Conservation (phyloP, 2,888 invertebrate species). For the Acleris laterana region DNA sequence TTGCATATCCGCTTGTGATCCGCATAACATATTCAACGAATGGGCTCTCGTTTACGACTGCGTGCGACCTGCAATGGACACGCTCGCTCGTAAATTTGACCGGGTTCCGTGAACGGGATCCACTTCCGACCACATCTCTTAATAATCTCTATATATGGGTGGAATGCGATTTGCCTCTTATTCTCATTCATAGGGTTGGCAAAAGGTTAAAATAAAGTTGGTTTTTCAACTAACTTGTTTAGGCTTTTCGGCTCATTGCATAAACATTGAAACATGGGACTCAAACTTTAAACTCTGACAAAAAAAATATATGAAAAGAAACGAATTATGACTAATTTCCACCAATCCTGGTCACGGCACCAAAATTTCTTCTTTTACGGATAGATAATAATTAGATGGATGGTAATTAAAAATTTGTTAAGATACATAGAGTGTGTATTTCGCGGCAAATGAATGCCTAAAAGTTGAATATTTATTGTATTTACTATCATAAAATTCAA, state of each 20-base stretch:
- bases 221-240: no score
- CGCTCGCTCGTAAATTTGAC: conserved; percentile 14
- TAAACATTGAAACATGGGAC: no score
- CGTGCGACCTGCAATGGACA: neutral
- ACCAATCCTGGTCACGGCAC: conserved; percentile 1
- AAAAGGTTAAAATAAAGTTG: neutral
- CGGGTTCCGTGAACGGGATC: conserved; percentile 19
- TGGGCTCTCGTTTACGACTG: neutral
- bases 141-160: conserved; percentile 31
- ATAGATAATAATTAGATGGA: no score
- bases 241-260: no score
- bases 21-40: neutral
- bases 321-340: no score
- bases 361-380: neutral
- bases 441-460: no score
- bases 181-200: conserved; percentile 18
- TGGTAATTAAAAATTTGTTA: no score
- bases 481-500: no score
- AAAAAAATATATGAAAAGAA: no score
- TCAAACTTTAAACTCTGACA: no score
- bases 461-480: no score
- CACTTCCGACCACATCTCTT: conserved; percentile 30
- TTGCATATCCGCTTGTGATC: conserved; percentile 1
- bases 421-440: no score
- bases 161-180: conserved; percentile 26